Evolutionary conservation across 1,140 invertebrate species (phyloP), one percentile per base, ranked within the genome.

Genomic region (Uloborus diversus): DNA sequence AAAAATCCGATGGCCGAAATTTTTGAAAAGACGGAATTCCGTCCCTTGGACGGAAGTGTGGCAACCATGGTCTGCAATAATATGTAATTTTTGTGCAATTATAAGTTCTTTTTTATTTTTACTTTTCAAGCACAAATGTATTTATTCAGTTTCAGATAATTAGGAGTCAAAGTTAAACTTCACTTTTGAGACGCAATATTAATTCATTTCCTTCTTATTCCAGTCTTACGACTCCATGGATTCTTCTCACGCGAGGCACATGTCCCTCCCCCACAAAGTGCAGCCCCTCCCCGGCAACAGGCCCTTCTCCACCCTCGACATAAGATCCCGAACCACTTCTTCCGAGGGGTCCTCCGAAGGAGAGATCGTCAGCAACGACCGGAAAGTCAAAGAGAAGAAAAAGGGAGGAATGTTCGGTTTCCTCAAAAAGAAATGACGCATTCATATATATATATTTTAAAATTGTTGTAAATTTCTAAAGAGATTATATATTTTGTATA

Each of bases 271-370:
- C 27, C 69, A 69, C 27, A 75, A 75, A 37, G 33, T 65, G 5
- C 42, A 62, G 14, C 56, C 64, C 9, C 7, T 71, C 3, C 68
- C 64, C 13, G 30, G 27, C 4, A 66, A 42, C 17, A 64, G 69
- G 11, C 64, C 64, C 7, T 81, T 65, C 25, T 59, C 69, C 1
- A 59, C 62, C 0, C 30, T 61, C 5, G 56, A 62, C 13, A 53
- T 56, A 9, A 25, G 71, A 9, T 70, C 71, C 3, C 33, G 80
- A 28, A 69, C 71, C 4, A 76, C 71, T 7, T 81, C 80, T 4
- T 81, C 80, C 0, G 80, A 81, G 13, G 80, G 80, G 5, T 81
- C 80, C 51, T 81, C 80, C 1, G 80, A 81, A 57, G 80, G 80
- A 2, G 80, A 81, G 28, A 53, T 81, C 11, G 47, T 57, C 14